These are phyloP conservation scores for Boleophthalmus pectinirostris DNA, from an alignment of 2,113 vertebrate species.

Conservation along the genomic window DNA sequence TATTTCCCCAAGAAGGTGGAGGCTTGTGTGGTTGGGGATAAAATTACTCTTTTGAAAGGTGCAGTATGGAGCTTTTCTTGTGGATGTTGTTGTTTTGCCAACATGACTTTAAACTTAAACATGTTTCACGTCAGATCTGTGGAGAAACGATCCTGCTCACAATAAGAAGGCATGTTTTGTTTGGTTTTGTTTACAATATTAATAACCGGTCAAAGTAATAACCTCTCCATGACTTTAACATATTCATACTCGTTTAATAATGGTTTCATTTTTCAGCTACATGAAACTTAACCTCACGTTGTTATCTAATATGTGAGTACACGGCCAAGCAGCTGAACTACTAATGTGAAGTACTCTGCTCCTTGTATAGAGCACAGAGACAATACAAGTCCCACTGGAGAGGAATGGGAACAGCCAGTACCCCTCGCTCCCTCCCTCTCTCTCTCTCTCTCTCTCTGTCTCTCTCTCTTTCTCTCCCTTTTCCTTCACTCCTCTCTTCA, in stretches of 20 bases:
- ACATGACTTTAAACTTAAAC: too few relatives aligned
- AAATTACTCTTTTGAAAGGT: too few relatives aligned
- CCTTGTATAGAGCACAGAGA: neutral
- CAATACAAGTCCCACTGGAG: slow-evolving; percentile 4
- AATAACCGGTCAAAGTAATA: too few relatives aligned
- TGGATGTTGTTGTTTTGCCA: too few relatives aligned
- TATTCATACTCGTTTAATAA: slow-evolving; percentile 53
- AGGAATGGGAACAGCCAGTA: slow-evolving; percentile 26
- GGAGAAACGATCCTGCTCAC: too few relatives aligned
- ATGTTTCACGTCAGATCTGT: too few relatives aligned
- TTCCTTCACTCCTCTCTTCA: too few relatives aligned
- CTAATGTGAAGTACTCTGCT: neutral
- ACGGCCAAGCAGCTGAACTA: neutral
- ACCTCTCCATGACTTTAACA: too few relatives aligned
- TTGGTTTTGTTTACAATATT: too few relatives aligned
- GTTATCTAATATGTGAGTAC: slow-evolving; percentile 26
- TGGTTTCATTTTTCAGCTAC: slow-evolving; percentile 56
- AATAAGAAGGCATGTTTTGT: too few relatives aligned
- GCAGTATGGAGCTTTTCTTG: too few relatives aligned
- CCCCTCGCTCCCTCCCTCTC: neutral
- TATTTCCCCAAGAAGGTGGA: neutral
- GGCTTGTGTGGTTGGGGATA: neutral
- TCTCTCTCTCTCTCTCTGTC: slow-evolving; percentile 6
- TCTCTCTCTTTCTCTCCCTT: too few relatives aligned
- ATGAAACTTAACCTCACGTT: slow-evolving; percentile 60